Evolutionary conservation across 2,113 vertebrate genomes (phyloP), one percentile per base, ranked within the genome.

Genomic region (Lutjanus erythropterus): DNA sequence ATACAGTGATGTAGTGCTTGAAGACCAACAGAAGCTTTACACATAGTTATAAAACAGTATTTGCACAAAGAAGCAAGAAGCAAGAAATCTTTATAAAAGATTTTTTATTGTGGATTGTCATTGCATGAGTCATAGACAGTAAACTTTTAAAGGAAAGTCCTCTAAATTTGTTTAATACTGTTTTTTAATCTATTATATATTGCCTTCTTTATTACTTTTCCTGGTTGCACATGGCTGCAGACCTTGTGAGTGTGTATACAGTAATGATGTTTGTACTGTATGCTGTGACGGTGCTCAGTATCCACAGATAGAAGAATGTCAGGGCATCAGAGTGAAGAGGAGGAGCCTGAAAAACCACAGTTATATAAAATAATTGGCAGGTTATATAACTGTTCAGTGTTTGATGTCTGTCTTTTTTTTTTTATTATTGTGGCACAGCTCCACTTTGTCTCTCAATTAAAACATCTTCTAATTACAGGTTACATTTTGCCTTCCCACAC

Each of bases 281-380:
- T 47, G 31, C 14, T n/a, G 11, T 67, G 37, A 49, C 2, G 0
- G 6, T 10, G 47, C 35, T 25, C 44, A 11, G 23, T 19, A 2
- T 44, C 33, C 18, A 27, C 27, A 52, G 31, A 60, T 0, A 3
- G 27, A 68, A 52, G 42, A 62, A 62, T 35, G 11, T 6, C 2
- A 1, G 19, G 5, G 44, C 10, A 59, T 21, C 49, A 21, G 46
- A 49, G n/a, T 9, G 23, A 39, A 18, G 31, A 44, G 62, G 60
- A 27, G 55, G 65, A 60, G 60, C 14, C 27, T 9, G 11, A 71
- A 47, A 18, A 29, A 27, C 25, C 46, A 19, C 67, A 4, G 31
- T 86, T 85, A 80, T 53, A 87, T 88, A 83, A 88, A 81, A 70
- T 71, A 89, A 89, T 81, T 84, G 78, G 61, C 55, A 39, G 49